These are phyloP conservation scores for Plectropomus leopardus DNA, from an alignment of 2,113 vertebrate species.

Conservation along the genomic window DNA sequence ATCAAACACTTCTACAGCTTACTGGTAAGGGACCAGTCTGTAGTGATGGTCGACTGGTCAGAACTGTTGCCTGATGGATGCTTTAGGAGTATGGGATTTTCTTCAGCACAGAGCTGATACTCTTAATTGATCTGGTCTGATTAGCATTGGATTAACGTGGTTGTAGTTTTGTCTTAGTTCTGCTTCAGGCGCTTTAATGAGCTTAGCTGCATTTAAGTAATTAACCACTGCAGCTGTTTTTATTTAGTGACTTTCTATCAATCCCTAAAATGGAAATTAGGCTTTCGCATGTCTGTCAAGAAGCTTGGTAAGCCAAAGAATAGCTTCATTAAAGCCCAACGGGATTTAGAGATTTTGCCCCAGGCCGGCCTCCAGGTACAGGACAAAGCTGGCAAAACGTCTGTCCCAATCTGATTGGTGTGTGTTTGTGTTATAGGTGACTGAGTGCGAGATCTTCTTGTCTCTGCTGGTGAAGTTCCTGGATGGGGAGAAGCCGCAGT, in stretches of 20 bases:
- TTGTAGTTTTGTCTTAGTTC: conserved; percentile 54
- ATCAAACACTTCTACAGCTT: conserved; percentile 99
- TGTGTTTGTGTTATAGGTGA: conserved; percentile 88
- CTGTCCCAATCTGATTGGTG: neutral
- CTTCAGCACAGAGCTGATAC: conserved; percentile 20
- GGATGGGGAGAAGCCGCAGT: conserved; percentile 99
- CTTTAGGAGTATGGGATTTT: conserved; percentile 29
- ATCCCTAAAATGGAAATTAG: conserved; percentile 15
- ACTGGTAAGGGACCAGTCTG: conserved; percentile 85
- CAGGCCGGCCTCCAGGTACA: neutral
- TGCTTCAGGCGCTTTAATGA: conserved; percentile 46
- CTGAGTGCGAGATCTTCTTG: conserved; percentile 99
- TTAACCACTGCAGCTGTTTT: conserved; percentile 47
- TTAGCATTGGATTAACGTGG: conserved; percentile 57
- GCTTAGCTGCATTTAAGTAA: conserved; percentile 38
- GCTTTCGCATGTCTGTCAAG: neutral
- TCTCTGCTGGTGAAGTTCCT: conserved; percentile 98
- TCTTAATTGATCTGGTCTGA: conserved; percentile 58
- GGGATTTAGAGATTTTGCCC: conserved; percentile 17
- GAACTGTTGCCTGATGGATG: conserved; percentile 23
- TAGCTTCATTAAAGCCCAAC: conserved; percentile 7
- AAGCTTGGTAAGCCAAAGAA: neutral
- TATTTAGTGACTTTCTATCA: conserved; percentile 24
- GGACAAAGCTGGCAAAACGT: neutral
- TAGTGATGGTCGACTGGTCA: conserved; percentile 1